Conservation (phyloP, 2,797 vertebrate species). For the Pseudochirops corinnae region DNA sequence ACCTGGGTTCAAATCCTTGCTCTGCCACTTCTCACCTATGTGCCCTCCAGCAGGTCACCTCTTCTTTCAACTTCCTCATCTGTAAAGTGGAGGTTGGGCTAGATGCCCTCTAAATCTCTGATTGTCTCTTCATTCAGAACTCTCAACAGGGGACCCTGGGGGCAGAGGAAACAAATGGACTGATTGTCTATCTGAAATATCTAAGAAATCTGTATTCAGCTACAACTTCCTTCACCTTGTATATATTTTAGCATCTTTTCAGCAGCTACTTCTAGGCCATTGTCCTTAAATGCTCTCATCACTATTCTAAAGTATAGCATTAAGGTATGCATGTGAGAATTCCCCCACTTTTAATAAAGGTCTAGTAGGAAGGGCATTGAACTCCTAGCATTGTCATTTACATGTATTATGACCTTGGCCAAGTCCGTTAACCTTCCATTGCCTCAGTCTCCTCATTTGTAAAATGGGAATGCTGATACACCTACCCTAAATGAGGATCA, state of each 20-base stretch:
- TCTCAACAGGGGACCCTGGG: neutral
- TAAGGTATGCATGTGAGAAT: neutral
- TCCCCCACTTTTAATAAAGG: neutral
- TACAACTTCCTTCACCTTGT: neutral
- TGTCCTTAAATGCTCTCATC: neutral
- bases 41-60: neutral
- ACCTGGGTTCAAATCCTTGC: neutral
- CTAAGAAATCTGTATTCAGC: neutral
- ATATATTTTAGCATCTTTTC: neutral
- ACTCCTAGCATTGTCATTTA: neutral
- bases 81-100: neutral
- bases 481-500: neutral
- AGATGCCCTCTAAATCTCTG: neutral
- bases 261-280: neutral
- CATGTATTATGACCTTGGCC: neutral
- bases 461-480: neutral
- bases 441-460: neutral
- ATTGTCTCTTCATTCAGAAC: neutral
- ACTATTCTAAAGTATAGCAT: neutral
- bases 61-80: neutral
- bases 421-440: neutral
- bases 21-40: neutral
- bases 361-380: neutral
- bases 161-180: neutral
- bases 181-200: neutral